Percentiles rank a stretch among this genome's conserved stretches.
phyloP scores from a whole-genome alignment of 2,888 invertebrate genomes.

The Drosophila ustulata region DNA sequence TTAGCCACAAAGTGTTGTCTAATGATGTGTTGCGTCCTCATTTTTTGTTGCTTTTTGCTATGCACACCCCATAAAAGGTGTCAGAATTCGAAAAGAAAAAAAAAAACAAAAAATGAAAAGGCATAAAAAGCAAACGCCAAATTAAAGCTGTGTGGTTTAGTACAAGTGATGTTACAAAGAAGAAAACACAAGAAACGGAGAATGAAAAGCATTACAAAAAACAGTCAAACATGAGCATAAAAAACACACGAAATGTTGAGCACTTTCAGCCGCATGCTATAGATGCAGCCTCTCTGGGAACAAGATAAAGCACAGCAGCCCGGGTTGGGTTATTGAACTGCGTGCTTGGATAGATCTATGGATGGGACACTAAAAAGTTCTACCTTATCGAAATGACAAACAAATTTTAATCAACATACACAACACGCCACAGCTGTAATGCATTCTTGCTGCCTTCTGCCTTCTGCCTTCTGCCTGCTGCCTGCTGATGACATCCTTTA shows the following conservation, averaged over 20 bases:
- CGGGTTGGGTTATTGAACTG: constrained; percentile 73
- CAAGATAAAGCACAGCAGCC: constrained; percentile 68
- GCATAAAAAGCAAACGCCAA: constrained; percentile 54
- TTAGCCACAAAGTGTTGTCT: constrained; percentile 55
- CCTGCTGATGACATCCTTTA: constrained; percentile 82
- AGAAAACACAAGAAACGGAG: background rate
- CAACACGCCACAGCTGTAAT: constrained; percentile 59
- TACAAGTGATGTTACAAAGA: constrained; percentile 42
- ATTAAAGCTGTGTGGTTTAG: constrained; percentile 62
- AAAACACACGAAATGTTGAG: constrained; percentile 42
- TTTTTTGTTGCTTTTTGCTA: constrained; percentile 34
- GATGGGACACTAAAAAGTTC: constrained; percentile 66
- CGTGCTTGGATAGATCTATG: constrained; percentile 45
- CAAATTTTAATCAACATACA: constrained; percentile 74
- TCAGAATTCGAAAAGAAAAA: constrained; percentile 27
- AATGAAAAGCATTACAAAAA: constrained; percentile 30
- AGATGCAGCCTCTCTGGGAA: constrained; percentile 38
- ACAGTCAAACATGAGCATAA: constrained; percentile 55
- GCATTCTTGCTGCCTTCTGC: constrained; percentile 6
- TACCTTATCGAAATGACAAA: constrained; percentile 77
- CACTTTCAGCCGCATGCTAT: constrained; percentile 56
- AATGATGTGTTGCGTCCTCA: constrained; percentile 67
- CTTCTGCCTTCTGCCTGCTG: background rate
- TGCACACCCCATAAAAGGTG: constrained; percentile 45
- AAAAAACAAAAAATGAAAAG: constrained; percentile 16